A percentile compares a stretch with the other conserved stretches of the same genome.
These are phyloP conservation scores for Andricus grossulariae DNA, from an alignment of 1,140 invertebrate genomes.

Conservation along the genomic window DNA sequence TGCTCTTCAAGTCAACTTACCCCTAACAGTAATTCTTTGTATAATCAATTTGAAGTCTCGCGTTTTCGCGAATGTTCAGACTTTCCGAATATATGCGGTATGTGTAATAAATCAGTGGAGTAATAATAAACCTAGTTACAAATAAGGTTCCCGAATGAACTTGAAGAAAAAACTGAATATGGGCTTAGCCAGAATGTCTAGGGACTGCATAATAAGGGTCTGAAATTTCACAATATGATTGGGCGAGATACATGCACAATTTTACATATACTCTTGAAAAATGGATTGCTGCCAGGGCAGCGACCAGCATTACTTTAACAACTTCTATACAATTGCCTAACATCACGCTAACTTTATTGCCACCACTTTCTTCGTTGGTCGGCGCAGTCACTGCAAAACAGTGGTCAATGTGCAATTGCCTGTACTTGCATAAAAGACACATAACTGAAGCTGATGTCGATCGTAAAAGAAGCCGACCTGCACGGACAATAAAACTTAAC, in stretches of 20 bases:
- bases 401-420: constrained; percentile 3
- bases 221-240: constrained; percentile 22
- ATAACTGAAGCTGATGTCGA: background rate
- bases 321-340: background rate
- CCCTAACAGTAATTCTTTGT: too few species aligned
- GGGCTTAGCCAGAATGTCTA: background rate
- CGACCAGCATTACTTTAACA: background rate
- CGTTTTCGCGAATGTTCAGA: too few species aligned
- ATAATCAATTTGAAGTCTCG: too few species aligned
- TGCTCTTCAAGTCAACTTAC: too few species aligned
- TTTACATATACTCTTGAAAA: background rate
- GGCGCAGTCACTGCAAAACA: constrained; percentile 1
- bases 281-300: constrained; percentile 19
- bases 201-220: constrained; percentile 12
- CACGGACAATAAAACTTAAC: background rate
- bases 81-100: background rate
- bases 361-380: background rate
- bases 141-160: background rate
- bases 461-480: background rate
- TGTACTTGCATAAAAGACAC: background rate
- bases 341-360: constrained; percentile 21
- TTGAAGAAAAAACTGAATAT: constrained; percentile 6
- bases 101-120: constrained; percentile 4
- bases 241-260: background rate
- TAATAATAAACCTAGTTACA: background rate